Evolutionary conservation across 1,140 invertebrate species (phyloP).

Genomic region (Manduca sexta): DNA sequence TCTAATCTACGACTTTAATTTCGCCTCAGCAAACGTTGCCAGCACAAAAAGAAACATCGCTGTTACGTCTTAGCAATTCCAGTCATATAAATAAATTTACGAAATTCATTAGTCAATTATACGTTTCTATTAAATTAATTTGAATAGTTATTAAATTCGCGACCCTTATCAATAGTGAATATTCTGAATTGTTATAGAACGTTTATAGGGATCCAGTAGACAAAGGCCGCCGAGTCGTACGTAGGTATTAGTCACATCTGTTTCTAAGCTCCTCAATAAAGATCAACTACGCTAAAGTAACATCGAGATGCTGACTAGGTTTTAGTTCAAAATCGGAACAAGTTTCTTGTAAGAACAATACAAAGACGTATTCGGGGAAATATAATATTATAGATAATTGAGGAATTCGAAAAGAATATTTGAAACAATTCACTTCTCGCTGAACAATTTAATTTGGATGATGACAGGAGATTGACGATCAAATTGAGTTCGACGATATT

Average conservation of each 20-base stretch:
- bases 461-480: too few relatives aligned
- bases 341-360: too few relatives aligned
- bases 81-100: not conserved
- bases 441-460: too few relatives aligned
- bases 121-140: conserved; percentile 20
- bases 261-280: conserved; percentile 4
- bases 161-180: conserved; percentile 31
- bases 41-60: conserved; percentile 1
- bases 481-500: too few relatives aligned
- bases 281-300: not conserved
- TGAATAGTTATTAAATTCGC: conserved; percentile 24
- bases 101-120: conserved; percentile 3
- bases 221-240: not conserved
- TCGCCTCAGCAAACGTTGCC: conserved; percentile 11
- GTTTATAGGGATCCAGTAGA: conserved; percentile 5
- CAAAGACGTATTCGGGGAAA: too few relatives aligned
- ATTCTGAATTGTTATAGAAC: conserved; percentile 13
- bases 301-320: too few relatives aligned
- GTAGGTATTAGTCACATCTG: conserved; percentile 5
- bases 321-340: too few relatives aligned
- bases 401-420: too few relatives aligned
- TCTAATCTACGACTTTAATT: conserved; percentile 42
- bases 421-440: too few relatives aligned
- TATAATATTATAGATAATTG: conserved; percentile 1
- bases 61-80: not conserved